Evolutionary conservation across 1,140 invertebrate genomes (phyloP).

Genomic region (Ylistrum balloti): DNA sequence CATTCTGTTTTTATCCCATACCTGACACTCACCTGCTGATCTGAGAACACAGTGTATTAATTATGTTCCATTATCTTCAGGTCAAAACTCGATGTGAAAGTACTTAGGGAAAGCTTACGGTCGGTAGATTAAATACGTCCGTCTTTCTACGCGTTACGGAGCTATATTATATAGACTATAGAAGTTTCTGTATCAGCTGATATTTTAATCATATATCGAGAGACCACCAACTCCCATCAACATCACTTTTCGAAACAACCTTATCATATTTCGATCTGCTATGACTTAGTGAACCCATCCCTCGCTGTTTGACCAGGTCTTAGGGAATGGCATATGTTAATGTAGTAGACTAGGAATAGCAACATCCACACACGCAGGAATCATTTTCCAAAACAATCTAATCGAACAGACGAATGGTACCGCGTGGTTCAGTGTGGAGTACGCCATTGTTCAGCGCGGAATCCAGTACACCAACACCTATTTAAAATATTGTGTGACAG

Average conservation of each 20-base stretch:
- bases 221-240: background rate
- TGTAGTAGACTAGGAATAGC: background rate
- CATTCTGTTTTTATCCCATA: too few species aligned
- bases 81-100: background rate
- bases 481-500: background rate
- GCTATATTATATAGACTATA: background rate
- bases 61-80: background rate
- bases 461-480: background rate
- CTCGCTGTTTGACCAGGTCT: background rate
- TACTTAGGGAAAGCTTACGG: background rate
- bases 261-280: background rate
- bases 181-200: background rate
- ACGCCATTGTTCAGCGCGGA: background rate
- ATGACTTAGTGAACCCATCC: background rate
- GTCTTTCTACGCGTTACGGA: background rate
- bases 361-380: background rate
- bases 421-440: background rate
- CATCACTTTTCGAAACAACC: too few species aligned
- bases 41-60: background rate
- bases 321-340: background rate
- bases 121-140: background rate
- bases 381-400: conserved; percentile 26
- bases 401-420: background rate
- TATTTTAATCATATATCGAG: background rate
- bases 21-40: background rate